A percentile compares a stretch with the other conserved stretches of the same genome.
Conservation (phyloP, 2,113 vertebrate species). For the Sakesphorus luctuosus region DNA sequence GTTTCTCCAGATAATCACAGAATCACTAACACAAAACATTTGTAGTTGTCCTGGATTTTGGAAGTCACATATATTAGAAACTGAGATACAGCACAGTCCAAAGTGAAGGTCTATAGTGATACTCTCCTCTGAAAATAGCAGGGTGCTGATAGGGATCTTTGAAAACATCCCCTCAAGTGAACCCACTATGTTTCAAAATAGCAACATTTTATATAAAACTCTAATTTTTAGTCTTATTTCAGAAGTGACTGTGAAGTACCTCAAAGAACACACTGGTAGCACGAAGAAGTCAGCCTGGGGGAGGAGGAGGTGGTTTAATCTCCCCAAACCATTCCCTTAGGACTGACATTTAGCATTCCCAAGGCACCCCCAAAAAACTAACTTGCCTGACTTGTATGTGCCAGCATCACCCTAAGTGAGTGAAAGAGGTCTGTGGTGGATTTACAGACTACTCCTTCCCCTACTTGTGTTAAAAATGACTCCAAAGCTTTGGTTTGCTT, state of each 20-base stretch:
- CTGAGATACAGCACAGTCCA: neutral
- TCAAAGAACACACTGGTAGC: neutral
- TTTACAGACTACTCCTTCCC: neutral
- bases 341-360: neutral
- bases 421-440: neutral
- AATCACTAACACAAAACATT: neutral
- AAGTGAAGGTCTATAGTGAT: rapidly evolving
- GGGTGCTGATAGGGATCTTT: neutral
- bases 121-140: neutral
- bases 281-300: neutral
- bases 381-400: rapidly evolving
- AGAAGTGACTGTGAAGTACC: neutral
- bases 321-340: neutral
- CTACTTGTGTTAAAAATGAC: neutral
- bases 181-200: neutral
- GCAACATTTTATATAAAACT: neutral
- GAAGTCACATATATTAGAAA: neutral
- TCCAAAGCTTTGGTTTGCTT: neutral
- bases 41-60: neutral
- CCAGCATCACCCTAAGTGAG: neutral
- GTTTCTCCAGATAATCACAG: neutral
- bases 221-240: neutral
- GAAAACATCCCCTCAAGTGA: neutral
- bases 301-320: rapidly evolving
- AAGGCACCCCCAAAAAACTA: neutral